Evolutionary conservation across 1,140 invertebrate genomes (phyloP).

Genomic region (Caerostris extrusa): DNA sequence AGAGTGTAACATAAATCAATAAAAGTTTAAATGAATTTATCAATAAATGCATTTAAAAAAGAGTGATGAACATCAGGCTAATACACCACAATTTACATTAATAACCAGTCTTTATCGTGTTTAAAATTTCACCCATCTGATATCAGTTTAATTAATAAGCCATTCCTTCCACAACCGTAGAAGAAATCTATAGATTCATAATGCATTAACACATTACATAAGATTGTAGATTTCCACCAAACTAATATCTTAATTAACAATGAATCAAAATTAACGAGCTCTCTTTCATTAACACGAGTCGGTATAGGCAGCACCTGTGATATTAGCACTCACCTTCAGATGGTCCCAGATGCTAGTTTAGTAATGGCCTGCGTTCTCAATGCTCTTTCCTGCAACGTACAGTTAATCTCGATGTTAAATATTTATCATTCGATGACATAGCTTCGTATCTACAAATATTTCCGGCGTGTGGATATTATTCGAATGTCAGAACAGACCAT

Average conservation of each 20-base stretch:
- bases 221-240: constrained; percentile 5
- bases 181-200: constrained; percentile 12
- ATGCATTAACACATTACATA: not conserved
- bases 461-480: not conserved
- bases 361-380: not conserved
- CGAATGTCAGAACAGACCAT: not conserved
- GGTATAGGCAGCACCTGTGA: not conserved
- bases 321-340: constrained; percentile 13
- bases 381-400: not conserved
- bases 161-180: not conserved
- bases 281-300: constrained; percentile 33
- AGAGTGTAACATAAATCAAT: no score
- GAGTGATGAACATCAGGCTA: no score
- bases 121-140: not conserved
- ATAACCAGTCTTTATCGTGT: not conserved
- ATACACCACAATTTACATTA: no score
- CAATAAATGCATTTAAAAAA: no score
- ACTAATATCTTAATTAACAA: constrained; percentile 67
- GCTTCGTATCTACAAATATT: constrained; percentile 7
- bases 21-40: no score
- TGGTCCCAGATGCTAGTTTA: constrained; percentile 28
- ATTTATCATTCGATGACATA: constrained; percentile 52
- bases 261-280: constrained; percentile 39
- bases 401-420: constrained; percentile 53
- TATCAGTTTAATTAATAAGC: constrained; percentile 22